phyloP scores from a whole-genome alignment of 2,797 vertebrate species.

The Podarcis siculus region DNA sequence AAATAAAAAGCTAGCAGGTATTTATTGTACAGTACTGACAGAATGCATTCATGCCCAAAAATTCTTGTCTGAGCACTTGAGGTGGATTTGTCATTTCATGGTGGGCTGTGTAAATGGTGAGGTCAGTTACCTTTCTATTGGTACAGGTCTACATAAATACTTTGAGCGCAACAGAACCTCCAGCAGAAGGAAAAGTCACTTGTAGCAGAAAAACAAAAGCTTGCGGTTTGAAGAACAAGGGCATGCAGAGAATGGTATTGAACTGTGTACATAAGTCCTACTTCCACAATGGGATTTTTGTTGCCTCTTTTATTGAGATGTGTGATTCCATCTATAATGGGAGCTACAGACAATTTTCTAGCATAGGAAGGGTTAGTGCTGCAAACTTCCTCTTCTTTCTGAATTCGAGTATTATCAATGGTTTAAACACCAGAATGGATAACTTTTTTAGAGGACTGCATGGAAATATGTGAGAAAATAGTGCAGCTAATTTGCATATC shows the following conservation, averaged over 20 bases:
- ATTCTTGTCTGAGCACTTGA: conserved; percentile 11
- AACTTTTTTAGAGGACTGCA: neutral
- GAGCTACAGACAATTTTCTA: neutral
- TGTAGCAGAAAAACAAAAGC: neutral
- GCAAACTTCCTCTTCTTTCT: too few species aligned
- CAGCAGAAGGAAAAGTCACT: conserved; percentile 8
- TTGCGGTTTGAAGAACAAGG: conserved; percentile 13
- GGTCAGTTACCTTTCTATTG: conserved; percentile 42
- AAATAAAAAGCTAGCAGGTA: conserved; percentile 52
- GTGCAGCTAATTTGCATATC: neutral
- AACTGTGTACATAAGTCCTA: neutral
- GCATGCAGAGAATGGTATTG: neutral
- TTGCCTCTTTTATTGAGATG: conserved; percentile 8
- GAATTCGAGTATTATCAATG: neutral
- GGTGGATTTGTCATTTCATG: conserved; percentile 46
- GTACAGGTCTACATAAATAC: conserved; percentile 30
- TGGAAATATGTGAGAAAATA: neutral
- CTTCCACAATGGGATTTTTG: neutral
- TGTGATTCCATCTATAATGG: neutral
- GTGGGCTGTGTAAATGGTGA: conserved; percentile 34
- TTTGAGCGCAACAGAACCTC: conserved; percentile 25
- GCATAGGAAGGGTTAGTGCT: neutral
- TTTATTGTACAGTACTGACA: conserved; percentile 12
- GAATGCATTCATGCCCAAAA: conserved; percentile 46
- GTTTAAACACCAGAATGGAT: neutral